phyloP scores from a whole-genome alignment of 2,113 vertebrate species.

The Daubentonia madagascariensis region DNA sequence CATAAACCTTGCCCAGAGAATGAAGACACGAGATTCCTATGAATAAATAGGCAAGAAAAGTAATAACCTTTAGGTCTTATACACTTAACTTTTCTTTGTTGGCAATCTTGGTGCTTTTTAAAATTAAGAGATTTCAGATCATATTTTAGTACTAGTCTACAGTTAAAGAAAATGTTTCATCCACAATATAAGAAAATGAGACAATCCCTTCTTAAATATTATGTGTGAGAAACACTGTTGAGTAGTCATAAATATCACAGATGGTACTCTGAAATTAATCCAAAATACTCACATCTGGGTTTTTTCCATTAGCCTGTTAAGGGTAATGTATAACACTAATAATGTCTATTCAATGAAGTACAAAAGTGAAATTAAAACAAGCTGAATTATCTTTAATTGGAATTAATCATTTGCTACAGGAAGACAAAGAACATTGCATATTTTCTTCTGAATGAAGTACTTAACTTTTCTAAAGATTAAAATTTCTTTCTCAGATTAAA shows the following conservation, averaged over 20 bases:
- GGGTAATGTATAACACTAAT: neutral
- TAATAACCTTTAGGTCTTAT: neutral
- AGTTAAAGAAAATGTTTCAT: neutral
- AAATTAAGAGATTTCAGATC: neutral
- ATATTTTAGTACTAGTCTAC: neutral
- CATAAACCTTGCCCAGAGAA: neutral
- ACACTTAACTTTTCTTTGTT: neutral
- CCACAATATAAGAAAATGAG: neutral
- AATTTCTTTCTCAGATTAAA: conserved; percentile 37
- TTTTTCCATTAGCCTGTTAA: neutral
- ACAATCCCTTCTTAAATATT: neutral
- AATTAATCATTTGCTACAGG: neutral
- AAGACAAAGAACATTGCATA: neutral
- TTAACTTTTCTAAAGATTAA: conserved; percentile 8
- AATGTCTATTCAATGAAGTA: neutral
- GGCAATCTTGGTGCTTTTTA: neutral
- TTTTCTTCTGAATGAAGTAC: neutral
- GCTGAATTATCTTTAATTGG: neutral
- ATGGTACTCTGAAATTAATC: neutral
- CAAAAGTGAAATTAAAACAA: neutral
- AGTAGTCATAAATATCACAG: neutral
- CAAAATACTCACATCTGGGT: neutral
- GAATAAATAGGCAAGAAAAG: neutral
- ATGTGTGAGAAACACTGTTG: neutral
- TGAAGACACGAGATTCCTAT: neutral